Evolutionary conservation across 2,113 vertebrate genomes (phyloP).

Genomic region (Rana temporaria): DNA sequence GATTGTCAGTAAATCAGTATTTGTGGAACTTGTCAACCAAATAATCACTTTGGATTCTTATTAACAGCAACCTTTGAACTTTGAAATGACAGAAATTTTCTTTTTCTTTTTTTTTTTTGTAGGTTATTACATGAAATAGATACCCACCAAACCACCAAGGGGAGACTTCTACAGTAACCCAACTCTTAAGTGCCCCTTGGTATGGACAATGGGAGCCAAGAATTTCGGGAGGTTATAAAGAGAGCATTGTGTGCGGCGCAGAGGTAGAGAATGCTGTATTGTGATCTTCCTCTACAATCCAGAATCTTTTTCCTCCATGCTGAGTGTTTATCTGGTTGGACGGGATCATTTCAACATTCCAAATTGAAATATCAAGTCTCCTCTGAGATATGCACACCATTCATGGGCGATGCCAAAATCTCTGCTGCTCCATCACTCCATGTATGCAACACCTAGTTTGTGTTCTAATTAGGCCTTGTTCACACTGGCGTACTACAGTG

Average conservation of each 20-base stretch:
- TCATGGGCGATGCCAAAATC: too few species aligned
- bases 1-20: neutral
- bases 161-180: neutral
- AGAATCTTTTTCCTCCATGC: neutral
- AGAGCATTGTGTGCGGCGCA: conserved; percentile 13
- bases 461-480: too few species aligned
- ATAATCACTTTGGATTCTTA: neutral
- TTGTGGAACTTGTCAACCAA: neutral
- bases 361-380: neutral
- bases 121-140: too few species aligned
- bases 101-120: too few species aligned
- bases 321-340: conserved; percentile 2
- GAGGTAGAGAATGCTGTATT: conserved; percentile 21
- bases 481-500: too few species aligned
- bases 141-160: too few species aligned
- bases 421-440: too few species aligned
- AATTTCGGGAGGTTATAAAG: conserved; percentile 19
- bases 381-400: too few species aligned
- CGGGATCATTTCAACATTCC: neutral
- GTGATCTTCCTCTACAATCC: conserved; percentile 7
- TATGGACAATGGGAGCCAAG: neutral
- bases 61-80: neutral
- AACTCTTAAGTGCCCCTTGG: neutral
- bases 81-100: neutral
- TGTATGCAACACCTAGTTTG: too few species aligned